Base-by-base conservation (phyloP, 2,113 vertebrate genomes). In the Odontophorus gujanensis region DNA sequence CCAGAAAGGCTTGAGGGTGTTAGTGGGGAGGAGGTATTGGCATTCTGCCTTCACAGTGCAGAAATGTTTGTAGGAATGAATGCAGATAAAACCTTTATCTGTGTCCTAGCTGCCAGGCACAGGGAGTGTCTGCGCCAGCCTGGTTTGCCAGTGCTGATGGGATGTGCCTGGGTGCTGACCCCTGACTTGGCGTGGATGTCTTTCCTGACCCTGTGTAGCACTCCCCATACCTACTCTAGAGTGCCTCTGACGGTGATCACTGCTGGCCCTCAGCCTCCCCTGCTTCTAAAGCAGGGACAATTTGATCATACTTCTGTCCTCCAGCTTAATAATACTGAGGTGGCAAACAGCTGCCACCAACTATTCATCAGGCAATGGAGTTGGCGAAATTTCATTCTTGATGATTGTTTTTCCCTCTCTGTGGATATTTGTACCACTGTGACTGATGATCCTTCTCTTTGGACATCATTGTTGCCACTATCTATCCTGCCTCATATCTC, bases 391-490 rank as follows among this genome's bases (percentile, higher is more conserved):
- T 5, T 65, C 3, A 3, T 71, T 51, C 42, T 71, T 74, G 5
- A n/a, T 0, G 0, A 11, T 69, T 58, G 63, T 58, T 4, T 65
- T 84, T 69, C 51, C 28, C 13, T 7, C 28, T 25, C 7, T n/a
- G 13, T 75, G 22, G 7, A 74, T 21, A 55, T 81, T 36, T 22
- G 38, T 66, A 36, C 19, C 17, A 6, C 36, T 5, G 0, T 73
- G 47, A 58, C 32, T 18, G 25, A 26, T n/a, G 61, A 51, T 36
- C 15, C 48, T 89, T 81, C 24, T 77, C 9, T 77, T 85, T 47
- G 36, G 24, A 50, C 45, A 10, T 22, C 32, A 66, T 48, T 1
- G 1, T 57, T 45, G 87, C 61, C 0, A 0, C n/a, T 58, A 4
- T 51, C 13, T 47, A 18, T 50, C 47, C 32, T 34, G 66, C 32